A percentile compares a stretch with the other conserved stretches of the same genome.
phyloP scores from a whole-genome alignment of 2,113 vertebrate genomes.

The Amphiprion ocellaris region DNA sequence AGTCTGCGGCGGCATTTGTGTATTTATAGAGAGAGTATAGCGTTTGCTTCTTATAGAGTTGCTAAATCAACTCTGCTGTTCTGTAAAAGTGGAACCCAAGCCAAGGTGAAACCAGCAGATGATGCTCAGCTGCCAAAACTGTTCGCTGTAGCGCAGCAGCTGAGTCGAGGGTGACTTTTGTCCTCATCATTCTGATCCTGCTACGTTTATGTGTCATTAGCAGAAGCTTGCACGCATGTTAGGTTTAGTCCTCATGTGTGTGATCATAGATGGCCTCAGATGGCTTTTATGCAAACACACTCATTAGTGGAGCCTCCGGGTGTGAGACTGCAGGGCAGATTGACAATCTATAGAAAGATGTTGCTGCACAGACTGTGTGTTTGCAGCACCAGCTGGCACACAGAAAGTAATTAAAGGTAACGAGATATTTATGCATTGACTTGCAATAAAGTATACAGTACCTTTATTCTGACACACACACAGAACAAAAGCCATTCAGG shows the following conservation, averaged over 20 bases:
- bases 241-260: not conserved
- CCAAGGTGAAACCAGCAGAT: conserved; percentile 63
- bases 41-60: conserved; percentile 42
- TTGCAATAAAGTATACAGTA: not conserved
- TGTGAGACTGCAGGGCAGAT: conserved; percentile 15
- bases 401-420: conserved; percentile 55
- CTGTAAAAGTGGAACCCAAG: conserved; percentile 44
- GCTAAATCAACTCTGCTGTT: conserved; percentile 54
- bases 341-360: conserved; percentile 19
- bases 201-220: conserved; percentile 42
- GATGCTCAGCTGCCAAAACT: conserved; percentile 54
- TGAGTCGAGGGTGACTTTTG: not conserved
- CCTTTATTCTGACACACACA: conserved; percentile 5
- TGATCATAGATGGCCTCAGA: conserved; percentile 51
- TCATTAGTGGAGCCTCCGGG: conserved; percentile 39
- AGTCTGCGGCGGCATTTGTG: conserved; percentile 45
- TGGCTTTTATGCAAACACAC: conserved; percentile 40
- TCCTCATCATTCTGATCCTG: conserved; percentile 21
- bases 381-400: conserved; percentile 65
- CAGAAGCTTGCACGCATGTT: conserved; percentile 1
- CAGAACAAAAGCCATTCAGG: conserved; percentile 66
- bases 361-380: not conserved
- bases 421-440: conserved; percentile 49
- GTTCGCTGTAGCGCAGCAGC: conserved; percentile 2
- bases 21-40: conserved; percentile 62